Base-by-base conservation (phyloP, 1,140 invertebrate species). In the Pseudomyrmex cubaensis region DNA sequence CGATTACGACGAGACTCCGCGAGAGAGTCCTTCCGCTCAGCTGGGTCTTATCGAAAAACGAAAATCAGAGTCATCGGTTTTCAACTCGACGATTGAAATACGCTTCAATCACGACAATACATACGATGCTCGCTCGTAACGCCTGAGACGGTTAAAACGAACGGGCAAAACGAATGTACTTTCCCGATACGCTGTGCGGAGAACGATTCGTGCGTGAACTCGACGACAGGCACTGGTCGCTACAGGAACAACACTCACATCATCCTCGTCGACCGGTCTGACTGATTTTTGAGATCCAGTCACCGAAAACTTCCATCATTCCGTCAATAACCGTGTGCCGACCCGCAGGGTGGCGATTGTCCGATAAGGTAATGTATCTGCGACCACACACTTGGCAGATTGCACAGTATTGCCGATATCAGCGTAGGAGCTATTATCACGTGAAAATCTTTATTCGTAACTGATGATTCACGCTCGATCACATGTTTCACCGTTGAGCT, bases 241-340 rank as follows among this genome's bases (percentile, higher is more conserved):
- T 70, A 64, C 77, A 89, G 77, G 85, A 91, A 88, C 84, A 69
- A 87, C 89, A 59, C 22, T 66, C 73, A 35, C 35, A 35, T 61
- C 74, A 70, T 69, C 63, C 56, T 87, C 89, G 61, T 67, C 88
- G 84, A 86, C 66, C 85, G 85, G 90, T 93, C 90, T 94, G 93
- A 94, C 93, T 94, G 91, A 94, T 94, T 94, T 94, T 94, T 94
- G 93, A 88, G 93, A 93, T 93, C 89, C 90, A 90, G 94, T 94
- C 90, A 91, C 90, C 91, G 91, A 93, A 94, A 94, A 91, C 94
- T 92, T 94, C 90, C 94, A 94, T 90, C 94, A 94, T 94, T 94
- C 93, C 93, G 93, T 91, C 94, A 92, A 93, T 92, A 94, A 94
- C 92, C 92, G 92, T 93, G 93, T 92, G 92, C 93, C 93, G 91